phyloP scores from a whole-genome alignment of 2,113 vertebrate genomes.

The Pica pica region DNA sequence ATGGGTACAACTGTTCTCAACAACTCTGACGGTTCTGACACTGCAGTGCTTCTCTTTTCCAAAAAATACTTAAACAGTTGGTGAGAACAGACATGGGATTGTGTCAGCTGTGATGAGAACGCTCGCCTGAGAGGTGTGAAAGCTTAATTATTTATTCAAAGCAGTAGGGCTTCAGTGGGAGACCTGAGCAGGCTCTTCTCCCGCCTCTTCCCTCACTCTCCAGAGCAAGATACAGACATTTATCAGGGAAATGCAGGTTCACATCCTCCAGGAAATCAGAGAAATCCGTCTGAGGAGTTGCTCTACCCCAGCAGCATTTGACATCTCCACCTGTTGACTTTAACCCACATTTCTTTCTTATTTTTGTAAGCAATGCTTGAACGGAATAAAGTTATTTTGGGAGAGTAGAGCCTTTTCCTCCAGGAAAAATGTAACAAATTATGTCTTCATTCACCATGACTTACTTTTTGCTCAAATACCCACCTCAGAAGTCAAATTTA shows the following conservation, averaged over 20 bases:
- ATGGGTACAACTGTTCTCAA: not conserved
- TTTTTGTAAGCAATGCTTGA: not conserved
- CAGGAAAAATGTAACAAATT: not conserved
- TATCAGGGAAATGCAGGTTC: not conserved
- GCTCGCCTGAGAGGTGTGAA: not conserved
- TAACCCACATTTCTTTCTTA: not conserved
- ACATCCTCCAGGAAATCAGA: not conserved
- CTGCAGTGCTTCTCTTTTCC: not conserved
- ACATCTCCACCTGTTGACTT: not conserved
- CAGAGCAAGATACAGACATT: not conserved
- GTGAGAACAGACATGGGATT: not conserved
- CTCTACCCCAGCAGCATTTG: not conserved
- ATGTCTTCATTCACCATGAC: not conserved
- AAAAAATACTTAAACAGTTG: not conserved
- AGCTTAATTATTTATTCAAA: slow-evolving; percentile 25
- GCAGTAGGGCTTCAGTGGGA: not conserved
- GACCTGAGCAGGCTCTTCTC: not conserved
- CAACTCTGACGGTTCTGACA: not conserved
- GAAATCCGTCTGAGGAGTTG: not conserved
- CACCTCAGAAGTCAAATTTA: not conserved
- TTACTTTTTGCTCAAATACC: not conserved
- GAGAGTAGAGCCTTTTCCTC: not conserved
- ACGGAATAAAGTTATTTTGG: not conserved
- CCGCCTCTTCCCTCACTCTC: not conserved
- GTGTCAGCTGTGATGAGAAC: not conserved